Evolutionary conservation across 2,113 vertebrate species (phyloP).

Genomic region (Strix aluco): DNA sequence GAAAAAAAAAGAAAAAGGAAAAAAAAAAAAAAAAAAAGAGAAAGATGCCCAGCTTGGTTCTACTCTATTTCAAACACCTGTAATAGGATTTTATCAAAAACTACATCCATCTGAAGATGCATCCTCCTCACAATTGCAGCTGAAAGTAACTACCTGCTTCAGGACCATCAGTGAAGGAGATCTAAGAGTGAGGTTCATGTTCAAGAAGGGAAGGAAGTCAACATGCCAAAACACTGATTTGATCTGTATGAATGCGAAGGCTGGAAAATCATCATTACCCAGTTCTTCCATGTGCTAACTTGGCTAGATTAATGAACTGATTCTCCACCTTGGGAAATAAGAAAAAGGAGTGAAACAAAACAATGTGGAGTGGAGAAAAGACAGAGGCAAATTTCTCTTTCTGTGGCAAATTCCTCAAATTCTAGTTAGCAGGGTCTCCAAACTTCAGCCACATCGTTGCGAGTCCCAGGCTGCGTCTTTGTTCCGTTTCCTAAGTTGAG

Average conservation of each 20-base stretch:
- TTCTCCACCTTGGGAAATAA: neutral
- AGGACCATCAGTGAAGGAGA: neutral
- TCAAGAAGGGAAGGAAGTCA: neutral
- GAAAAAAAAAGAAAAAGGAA: rapidly evolving
- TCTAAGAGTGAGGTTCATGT: neutral
- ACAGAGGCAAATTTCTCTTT: neutral
- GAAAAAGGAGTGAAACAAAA: neutral
- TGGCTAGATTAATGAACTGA: neutral
- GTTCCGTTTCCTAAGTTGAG: neutral
- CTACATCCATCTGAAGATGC: neutral
- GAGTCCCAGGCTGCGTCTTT: neutral
- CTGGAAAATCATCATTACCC: neutral
- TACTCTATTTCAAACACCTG: neutral
- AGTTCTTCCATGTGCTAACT: neutral
- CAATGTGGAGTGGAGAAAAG: neutral
- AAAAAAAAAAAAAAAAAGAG: rapidly evolving
- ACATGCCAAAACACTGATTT: neutral
- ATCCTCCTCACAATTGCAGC: neutral
- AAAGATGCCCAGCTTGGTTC: neutral
- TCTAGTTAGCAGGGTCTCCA: neutral
- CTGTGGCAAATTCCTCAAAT: neutral
- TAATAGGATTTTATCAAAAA: neutral
- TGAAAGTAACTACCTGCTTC: neutral
- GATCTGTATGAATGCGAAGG: neutral
- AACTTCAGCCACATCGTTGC: neutral